phyloP scores from a whole-genome alignment of 2,113 vertebrate species.

The Oryzias melastigma region DNA sequence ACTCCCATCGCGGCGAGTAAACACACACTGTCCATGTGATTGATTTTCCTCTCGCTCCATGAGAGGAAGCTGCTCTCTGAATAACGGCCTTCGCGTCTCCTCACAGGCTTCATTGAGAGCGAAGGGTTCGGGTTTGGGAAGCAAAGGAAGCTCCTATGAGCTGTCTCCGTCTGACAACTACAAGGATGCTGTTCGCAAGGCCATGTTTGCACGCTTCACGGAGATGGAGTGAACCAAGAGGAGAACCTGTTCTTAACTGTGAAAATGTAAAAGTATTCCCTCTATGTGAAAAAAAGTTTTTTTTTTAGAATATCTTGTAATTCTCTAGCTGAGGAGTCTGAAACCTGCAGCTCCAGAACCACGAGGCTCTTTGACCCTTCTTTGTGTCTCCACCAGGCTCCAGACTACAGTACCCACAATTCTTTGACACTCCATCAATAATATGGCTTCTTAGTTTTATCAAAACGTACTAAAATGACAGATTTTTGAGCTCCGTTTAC shows the following conservation, averaged over 20 bases:
- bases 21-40: not conserved
- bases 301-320: not conserved
- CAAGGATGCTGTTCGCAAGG: constrained; percentile 91
- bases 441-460: no score
- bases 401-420: no score
- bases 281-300: not conserved
- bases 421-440: no score
- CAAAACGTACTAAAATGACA: no score
- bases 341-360: no score
- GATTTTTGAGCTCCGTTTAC: no score
- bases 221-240: constrained; percentile 83
- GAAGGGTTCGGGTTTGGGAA: constrained; percentile 88
- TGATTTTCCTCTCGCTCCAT: constrained; percentile 16
- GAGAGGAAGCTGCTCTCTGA: constrained; percentile 32
- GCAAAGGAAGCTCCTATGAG: constrained; percentile 88
- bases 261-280: not conserved
- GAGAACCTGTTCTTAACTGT: not conserved
- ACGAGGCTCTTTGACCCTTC: no score
- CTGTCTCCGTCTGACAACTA: constrained; percentile 88
- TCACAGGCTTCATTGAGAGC: constrained; percentile 87
- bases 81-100: constrained; percentile 35
- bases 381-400: no score
- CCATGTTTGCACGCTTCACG: constrained; percentile 93
- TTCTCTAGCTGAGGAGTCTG: no score
- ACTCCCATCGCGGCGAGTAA: constrained; percentile 85